These are phyloP conservation scores for Myiopsitta monachus DNA, from an alignment of 2,113 vertebrate genomes.

Conservation along the genomic window DNA sequence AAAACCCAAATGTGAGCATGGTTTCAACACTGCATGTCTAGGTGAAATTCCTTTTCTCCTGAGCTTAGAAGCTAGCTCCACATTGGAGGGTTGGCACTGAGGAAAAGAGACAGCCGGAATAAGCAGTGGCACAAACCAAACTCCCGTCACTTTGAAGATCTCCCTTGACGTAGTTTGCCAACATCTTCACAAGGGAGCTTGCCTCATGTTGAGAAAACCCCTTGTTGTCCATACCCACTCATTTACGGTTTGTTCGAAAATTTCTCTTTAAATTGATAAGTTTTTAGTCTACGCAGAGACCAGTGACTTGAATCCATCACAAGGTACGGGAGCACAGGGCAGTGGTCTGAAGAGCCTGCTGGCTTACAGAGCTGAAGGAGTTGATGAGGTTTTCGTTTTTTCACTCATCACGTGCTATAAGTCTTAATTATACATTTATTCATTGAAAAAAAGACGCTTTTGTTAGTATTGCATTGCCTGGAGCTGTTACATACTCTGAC, in stretches of 20 bases:
- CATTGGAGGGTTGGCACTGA: neutral
- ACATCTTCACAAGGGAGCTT: neutral
- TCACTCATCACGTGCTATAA: neutral
- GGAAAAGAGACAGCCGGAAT: neutral
- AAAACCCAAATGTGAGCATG: neutral
- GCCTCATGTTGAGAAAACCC: neutral
- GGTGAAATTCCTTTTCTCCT: neutral
- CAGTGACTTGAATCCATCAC: neutral
- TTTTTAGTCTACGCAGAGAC: neutral
- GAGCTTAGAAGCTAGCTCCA: neutral
- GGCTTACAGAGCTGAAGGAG: neutral
- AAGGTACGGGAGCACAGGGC: accelerated
- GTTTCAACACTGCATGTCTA: neutral
- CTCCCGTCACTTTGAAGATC: neutral
- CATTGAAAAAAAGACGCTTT: neutral
- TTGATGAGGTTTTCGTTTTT: neutral
- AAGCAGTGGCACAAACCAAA: neutral
- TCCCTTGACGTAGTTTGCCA: neutral
- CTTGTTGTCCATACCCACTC: neutral
- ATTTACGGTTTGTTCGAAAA: neutral
- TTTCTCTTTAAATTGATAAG: neutral
- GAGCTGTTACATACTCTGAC: neutral
- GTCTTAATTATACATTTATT: slow-evolving; percentile 3
- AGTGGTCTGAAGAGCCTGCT: neutral
- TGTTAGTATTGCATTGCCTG: neutral